phyloP scores from a whole-genome alignment of 2,888 invertebrate genomes.

The Neocrepidodera transversa region DNA sequence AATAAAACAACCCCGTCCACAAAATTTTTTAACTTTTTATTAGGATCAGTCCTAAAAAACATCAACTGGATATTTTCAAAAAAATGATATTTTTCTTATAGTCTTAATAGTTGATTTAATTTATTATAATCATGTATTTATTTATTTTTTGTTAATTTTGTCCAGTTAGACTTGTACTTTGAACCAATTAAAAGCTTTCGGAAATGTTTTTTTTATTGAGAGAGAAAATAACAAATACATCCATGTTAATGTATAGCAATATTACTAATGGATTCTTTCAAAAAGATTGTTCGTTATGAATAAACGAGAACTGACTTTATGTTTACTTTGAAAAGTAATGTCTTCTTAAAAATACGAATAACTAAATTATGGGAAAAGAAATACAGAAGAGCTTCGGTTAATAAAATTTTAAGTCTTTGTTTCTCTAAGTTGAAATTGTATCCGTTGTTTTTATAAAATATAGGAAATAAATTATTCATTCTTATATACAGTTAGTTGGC shows the following conservation, averaged over 20 bases:
- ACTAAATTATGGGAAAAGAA: neutral
- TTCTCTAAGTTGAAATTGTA: neutral
- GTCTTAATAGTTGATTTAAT: too few species aligned
- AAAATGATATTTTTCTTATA: too few species aligned
- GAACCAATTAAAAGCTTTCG: neutral
- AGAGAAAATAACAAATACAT: slow-evolving; percentile 27
- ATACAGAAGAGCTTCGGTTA: neutral
- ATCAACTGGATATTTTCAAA: too few species aligned
- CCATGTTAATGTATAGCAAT: slow-evolving; percentile 38
- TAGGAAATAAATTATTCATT: too few species aligned
- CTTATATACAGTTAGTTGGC: too few species aligned
- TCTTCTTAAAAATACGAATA: neutral
- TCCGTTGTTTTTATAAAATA: too few species aligned
- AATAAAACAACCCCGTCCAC: too few species aligned
- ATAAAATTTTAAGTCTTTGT: neutral
- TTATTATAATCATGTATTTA: neutral
- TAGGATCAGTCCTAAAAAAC: too few species aligned
- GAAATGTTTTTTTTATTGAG: slow-evolving; percentile 18
- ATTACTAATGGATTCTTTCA: slow-evolving; percentile 40
- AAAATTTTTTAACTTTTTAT: too few species aligned
- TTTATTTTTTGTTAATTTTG: neutral
- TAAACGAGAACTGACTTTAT: slow-evolving; percentile 14
- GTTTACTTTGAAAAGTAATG: neutral
- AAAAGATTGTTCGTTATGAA: slow-evolving; percentile 22
- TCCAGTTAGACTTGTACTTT: neutral